Evolutionary conservation across 2,113 vertebrate species (phyloP), one percentile per base, ranked within the genome.

Genomic region (Collichthys lucidus): DNA sequence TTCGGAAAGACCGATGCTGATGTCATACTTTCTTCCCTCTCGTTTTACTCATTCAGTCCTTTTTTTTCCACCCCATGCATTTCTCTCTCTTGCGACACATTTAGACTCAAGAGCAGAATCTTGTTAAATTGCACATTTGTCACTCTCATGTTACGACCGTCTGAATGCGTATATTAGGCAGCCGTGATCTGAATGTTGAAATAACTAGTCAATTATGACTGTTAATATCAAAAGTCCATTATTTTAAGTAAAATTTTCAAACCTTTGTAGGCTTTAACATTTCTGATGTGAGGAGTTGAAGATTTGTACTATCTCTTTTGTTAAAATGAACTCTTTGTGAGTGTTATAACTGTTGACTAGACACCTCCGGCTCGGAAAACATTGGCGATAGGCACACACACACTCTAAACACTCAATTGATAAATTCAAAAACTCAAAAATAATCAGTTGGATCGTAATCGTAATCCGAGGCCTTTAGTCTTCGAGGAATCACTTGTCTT

Each of bases 1-100:
- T 19, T 72, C 52, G 85, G 84, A 87, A 91, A 86, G 22, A 29
- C 80, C 84, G 60, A 5, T 2, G 1, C 24, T 82, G 53, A 82
- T 44, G 56, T 75, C 53, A 74, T n/a, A 31, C 60, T 50, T 82
- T 89, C 50, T 42, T 60, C 26, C 12, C 11, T 44, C 15, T 77
- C 2, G 3, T n/a, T 24, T 60, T 17, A 5, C 47, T 15, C 29
- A 7, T 40, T 16, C 7, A 17, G 31, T 31, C 29, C 12, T 47
- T 31, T 42, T 55, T 42, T 55, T 20, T 16, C 47, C 31, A 4
- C 6, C 31, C 6, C 31, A 44, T 56, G 8, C 16, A 7, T 3
- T 46, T 50, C 31, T 64, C 42, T 20, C 5, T 20, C 5, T 4
- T 56, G 24, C 29, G 20, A 4, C 52, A 63, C 22, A 12, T 75